Percentiles rank a stretch among this genome's conserved stretches.
Evolutionary conservation across 1,140 invertebrate species (phyloP).

Genomic region (Trinorchestia longiramus): DNA sequence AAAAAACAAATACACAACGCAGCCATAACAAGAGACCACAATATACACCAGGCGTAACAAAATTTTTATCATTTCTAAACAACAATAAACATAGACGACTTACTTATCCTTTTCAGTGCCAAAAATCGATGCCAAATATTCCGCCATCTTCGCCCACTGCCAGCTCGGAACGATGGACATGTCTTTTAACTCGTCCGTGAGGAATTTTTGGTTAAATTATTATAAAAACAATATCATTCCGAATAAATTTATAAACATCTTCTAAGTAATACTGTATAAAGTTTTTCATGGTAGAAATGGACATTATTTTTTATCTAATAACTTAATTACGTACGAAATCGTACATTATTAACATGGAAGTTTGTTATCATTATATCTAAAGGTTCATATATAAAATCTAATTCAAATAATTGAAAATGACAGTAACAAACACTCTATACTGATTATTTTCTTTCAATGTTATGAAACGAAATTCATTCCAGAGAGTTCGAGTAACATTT

Average conservation of each 20-base stretch:
- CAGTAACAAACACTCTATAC: background rate
- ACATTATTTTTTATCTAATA: too few relatives aligned
- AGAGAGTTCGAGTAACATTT: background rate
- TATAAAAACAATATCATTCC: background rate
- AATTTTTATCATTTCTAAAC: too few relatives aligned
- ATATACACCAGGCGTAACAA: too few relatives aligned
- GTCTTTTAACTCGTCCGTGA: background rate
- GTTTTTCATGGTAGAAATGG: too few relatives aligned
- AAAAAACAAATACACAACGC: too few relatives aligned
- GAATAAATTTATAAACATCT: background rate
- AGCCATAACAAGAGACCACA: too few relatives aligned
- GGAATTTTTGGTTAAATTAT: background rate
- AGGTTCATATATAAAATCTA: background rate
- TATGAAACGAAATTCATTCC: background rate
- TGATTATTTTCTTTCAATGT: background rate
- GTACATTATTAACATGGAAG: background rate
- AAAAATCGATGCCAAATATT: slow-evolving; percentile 46
- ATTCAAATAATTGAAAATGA: background rate
- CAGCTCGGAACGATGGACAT: background rate
- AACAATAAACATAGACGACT: too few relatives aligned
- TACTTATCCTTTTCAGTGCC: slow-evolving; percentile 53
- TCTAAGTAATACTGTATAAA: background rate
- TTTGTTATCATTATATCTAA: background rate
- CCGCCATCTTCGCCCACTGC: slow-evolving; percentile 12
- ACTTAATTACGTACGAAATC: too few relatives aligned